These are phyloP conservation scores for Mobula birostris DNA, from an alignment of 2,113 vertebrate species.

Conservation along the genomic window DNA sequence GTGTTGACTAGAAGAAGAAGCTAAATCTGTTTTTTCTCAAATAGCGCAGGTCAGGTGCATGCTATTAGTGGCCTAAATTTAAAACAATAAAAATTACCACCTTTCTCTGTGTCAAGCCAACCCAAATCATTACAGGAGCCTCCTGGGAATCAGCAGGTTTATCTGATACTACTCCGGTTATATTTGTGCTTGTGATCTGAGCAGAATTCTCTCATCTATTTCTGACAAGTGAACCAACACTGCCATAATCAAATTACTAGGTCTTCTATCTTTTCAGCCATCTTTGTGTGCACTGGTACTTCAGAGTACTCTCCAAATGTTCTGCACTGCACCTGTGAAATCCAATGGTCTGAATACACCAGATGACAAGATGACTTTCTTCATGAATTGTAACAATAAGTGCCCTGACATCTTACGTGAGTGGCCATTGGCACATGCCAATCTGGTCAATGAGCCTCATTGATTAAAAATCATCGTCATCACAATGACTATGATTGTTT, in stretches of 20 bases:
- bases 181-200: background rate
- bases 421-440: background rate
- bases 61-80: background rate
- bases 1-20: conserved; percentile 23
- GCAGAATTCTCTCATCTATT: background rate
- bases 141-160: background rate
- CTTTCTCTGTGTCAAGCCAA: background rate
- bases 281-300: background rate
- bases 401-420: background rate
- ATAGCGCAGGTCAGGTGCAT: background rate
- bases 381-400: background rate
- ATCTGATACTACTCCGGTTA: background rate
- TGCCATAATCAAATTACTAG: background rate
- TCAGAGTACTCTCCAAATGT: background rate
- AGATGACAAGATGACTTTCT: background rate
- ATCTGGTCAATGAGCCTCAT: background rate
- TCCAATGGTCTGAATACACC: background rate
- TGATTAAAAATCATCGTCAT: background rate
- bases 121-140: background rate
- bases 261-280: background rate
- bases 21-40: background rate
- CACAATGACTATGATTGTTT: no score
- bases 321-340: background rate
- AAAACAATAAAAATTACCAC: background rate
- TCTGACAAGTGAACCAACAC: background rate